Conservation (phyloP, 2,797 vertebrate genomes). For the Adelosebastes latens region DNA sequence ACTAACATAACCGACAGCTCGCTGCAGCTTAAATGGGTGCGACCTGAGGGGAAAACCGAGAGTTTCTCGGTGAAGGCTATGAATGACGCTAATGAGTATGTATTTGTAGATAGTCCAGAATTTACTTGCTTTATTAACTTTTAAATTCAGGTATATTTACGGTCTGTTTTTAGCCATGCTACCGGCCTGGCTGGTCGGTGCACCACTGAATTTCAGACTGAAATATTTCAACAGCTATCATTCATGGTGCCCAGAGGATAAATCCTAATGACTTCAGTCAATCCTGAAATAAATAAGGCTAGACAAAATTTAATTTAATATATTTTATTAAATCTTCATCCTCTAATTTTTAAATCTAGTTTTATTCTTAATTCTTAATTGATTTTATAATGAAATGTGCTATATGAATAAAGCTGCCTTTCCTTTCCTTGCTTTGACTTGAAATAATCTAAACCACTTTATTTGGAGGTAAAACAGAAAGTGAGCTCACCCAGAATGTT, state of each 20-base stretch:
- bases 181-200: neutral
- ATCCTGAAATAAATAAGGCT: neutral
- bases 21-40: neutral
- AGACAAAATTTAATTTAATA: neutral
- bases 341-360: neutral
- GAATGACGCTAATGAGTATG: accelerated
- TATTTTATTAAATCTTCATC: neutral
- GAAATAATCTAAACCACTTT: neutral
- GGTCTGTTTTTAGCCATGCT: neutral
- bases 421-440: neutral
- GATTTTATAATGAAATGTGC: neutral
- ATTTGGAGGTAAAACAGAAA: neutral
- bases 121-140: neutral
- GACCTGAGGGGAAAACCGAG: neutral
- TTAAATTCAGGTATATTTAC: neutral
- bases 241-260: neutral
- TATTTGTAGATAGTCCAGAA: neutral
- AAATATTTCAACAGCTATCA: neutral
- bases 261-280: neutral
- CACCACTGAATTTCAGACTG: neutral
- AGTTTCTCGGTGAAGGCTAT: neutral
- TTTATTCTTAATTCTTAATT: neutral
- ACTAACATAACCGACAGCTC: accelerated
- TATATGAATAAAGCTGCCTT: neutral
- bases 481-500: neutral